Evolutionary conservation across 2,888 invertebrate genomes (phyloP), one percentile per base, ranked within the genome.

Genomic region (Cryptus armator): DNA sequence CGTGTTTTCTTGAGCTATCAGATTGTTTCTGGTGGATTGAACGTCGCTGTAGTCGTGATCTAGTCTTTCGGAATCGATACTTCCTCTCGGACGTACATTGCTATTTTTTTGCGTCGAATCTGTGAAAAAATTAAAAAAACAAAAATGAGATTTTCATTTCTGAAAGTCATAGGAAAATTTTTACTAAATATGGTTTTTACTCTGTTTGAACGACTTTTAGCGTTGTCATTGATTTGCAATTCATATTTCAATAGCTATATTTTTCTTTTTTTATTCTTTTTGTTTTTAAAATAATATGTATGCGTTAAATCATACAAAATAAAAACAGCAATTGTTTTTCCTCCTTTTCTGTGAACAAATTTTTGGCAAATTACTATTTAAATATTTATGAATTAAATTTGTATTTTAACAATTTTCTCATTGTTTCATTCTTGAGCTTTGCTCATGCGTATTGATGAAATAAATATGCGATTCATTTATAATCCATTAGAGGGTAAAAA

Each of bases 21-120:
- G 1, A 62, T 44, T 16, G 66, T 66, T 9, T n/a, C 53, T n/a
- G 48, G 16, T 37, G 16, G 37, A 29, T 46, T 46, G 64, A 14
- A 19, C 43, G 9, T 77, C 75, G 6, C 51, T 24, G 46, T 79
- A 76, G 37, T 82, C 71, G 70, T 82, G 75, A 51, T 82, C 78
- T 43, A 62, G 46, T 5, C 44, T 16, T n/a, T 70, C 56, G 5
- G 32, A 2, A 12, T 77, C 68, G 43, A 48, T 12, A 6, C 9
- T 16, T 3, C 44, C n/a, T 10, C 32, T 56, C n/a, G 56, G 5
- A 19, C 70, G 56, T 14, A 48, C 2, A 19, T 71, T 70, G 7
- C 32, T 48, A 12, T 59, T 19, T 12, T 48, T 72, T 10, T 51
- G 24, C 0, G 9, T 24, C 4, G 66, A 48, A 64, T 59, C 81